Conservation (phyloP, 2,797 vertebrate genomes). For the Syngnathus acus region DNA sequence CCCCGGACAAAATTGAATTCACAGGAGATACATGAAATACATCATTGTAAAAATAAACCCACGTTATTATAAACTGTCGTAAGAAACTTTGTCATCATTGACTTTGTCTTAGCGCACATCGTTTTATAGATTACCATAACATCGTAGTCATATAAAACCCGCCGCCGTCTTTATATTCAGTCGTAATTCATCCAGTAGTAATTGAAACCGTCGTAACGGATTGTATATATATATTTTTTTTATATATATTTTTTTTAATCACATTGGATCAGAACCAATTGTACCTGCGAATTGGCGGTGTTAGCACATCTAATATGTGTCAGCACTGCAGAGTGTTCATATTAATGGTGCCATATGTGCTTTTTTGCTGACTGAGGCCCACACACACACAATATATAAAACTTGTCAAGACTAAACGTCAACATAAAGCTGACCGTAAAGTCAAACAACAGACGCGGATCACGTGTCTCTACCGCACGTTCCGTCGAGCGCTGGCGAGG, state of each 20-base stretch:
- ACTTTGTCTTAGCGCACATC: not conserved
- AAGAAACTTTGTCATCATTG: not conserved
- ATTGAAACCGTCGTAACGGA: not conserved
- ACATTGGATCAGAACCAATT: not conserved
- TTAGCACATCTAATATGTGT: not conserved
- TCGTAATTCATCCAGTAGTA: not conserved
- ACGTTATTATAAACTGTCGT: not conserved
- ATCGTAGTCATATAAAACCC: too few relatives aligned
- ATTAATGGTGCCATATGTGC: slow-evolving; percentile 6
- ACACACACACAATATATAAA: slow-evolving; percentile 4
- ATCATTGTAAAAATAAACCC: too few relatives aligned
- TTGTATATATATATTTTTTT: not conserved
- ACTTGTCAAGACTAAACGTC: slow-evolving; percentile 13
- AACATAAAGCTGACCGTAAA: not conserved
- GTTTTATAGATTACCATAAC: not conserved
- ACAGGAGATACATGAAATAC: too few relatives aligned
- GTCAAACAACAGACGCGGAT: slow-evolving; percentile 6
- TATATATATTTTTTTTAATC: not conserved
- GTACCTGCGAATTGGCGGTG: not conserved
- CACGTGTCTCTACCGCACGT: not conserved
- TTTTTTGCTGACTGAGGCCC: slow-evolving; percentile 11
- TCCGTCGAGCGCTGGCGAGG: slow-evolving; percentile 7
- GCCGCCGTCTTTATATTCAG: too few relatives aligned
- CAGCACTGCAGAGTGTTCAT: not conserved
- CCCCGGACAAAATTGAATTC: too few relatives aligned